phyloP scores from a whole-genome alignment of 2,113 vertebrate genomes.

The Nyctibius bracteatus region DNA sequence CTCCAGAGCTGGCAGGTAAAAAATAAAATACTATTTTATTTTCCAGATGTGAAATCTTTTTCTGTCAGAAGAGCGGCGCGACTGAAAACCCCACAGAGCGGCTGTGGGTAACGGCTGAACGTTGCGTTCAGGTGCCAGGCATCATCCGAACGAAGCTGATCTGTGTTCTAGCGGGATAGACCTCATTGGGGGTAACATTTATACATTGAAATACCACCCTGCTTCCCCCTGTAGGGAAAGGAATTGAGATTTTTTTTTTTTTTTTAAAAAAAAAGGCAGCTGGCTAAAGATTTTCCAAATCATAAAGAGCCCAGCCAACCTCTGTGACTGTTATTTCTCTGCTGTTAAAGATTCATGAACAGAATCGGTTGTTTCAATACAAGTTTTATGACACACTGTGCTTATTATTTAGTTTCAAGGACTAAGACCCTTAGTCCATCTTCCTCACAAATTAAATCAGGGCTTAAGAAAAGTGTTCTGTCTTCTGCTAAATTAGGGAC shows the following conservation, averaged over 20 bases:
- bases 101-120: neutral
- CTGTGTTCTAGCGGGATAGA: accelerated
- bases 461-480: neutral
- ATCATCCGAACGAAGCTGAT: accelerated
- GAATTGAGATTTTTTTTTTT: too few relatives aligned
- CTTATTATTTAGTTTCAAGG: neutral
- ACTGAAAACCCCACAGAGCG: accelerated
- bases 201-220: accelerated
- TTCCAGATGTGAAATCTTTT: too few relatives aligned
- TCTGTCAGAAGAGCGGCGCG: neutral
- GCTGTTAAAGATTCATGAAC: accelerated
- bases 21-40: too few relatives aligned
- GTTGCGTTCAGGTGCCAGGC: accelerated
- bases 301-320: neutral
- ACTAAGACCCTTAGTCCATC: neutral
- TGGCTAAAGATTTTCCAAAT: neutral
- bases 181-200: accelerated
- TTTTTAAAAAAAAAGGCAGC: neutral
- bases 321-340: neutral
- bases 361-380: accelerated
- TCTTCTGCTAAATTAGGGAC: neutral
- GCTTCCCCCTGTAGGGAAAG: neutral
- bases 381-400: neutral
- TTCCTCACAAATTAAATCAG: neutral
- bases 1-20: neutral